These are phyloP conservation scores for Panthera tigris DNA, from an alignment of 2,113 vertebrate genomes.

Conservation along the genomic window DNA sequence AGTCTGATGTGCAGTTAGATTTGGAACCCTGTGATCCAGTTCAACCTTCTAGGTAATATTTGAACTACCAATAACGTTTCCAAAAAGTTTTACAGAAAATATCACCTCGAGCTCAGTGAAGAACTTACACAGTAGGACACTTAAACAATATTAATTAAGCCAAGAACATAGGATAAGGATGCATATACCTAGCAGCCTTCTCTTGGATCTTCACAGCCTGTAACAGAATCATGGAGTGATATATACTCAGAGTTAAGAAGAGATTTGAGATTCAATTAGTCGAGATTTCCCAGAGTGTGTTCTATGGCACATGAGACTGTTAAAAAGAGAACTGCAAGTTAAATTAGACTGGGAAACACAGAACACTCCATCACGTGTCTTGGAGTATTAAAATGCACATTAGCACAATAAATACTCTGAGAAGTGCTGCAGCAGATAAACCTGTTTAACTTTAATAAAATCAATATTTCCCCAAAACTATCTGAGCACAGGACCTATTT, in stretches of 20 bases:
- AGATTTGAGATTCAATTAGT: not conserved
- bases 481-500: not conserved
- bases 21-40: not conserved
- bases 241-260: not conserved
- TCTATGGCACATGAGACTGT: not conserved
- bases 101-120: not conserved
- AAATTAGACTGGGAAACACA: not conserved
- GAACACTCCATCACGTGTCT: not conserved
- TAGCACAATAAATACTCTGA: not conserved
- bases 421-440: not conserved
- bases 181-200: not conserved
- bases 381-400: not conserved
- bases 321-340: not conserved
- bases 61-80: not conserved
- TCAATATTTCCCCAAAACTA: not conserved
- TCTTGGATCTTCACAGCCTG: not conserved
- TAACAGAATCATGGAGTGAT: not conserved
- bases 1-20: not conserved
- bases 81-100: not conserved
- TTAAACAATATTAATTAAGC: conserved; percentile 9
- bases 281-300: not conserved
- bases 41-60: not conserved
- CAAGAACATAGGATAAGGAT: not conserved
- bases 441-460: not conserved
- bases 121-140: not conserved